phyloP scores from a whole-genome alignment of 2,888 invertebrate species.

The Noctua janthina region DNA sequence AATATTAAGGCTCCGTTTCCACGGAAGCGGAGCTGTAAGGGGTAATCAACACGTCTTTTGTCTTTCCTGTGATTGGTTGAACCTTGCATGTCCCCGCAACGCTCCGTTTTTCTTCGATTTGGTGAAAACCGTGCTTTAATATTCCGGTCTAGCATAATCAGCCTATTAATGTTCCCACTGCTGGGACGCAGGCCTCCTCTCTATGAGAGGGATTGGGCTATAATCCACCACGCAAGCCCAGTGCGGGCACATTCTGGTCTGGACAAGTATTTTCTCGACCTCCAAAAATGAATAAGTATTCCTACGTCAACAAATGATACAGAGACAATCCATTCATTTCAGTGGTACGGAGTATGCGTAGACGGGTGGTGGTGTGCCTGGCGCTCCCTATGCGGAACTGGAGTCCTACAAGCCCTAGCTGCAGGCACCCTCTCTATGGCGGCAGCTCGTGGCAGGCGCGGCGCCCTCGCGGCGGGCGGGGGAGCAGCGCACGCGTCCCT shows the following conservation, averaged over 20 bases:
- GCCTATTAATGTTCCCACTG: no score
- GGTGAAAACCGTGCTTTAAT: background rate
- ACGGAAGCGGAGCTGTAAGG: background rate
- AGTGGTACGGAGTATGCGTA: conserved; percentile 96
- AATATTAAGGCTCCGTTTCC: background rate
- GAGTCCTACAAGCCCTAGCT: conserved; percentile 93
- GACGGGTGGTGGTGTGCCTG: conserved; percentile 94
- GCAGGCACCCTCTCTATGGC: conserved; percentile 95
- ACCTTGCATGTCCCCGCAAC: background rate
- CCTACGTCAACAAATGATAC: background rate
- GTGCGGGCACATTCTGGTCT: background rate
- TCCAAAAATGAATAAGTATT: background rate
- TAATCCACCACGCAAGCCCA: no score
- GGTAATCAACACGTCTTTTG: background rate
- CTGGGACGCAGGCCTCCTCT: no score
- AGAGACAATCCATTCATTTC: conserved; percentile 50
- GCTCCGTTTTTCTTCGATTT: background rate
- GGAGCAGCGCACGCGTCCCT: conserved; percentile 95
- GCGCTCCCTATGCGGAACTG: conserved; percentile 93
- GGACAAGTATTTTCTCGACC: background rate
- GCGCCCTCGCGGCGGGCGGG: conserved; percentile 94
- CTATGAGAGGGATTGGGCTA: no score
- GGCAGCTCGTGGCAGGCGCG: conserved; percentile 93
- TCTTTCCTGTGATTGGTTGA: background rate
- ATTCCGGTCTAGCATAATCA: background rate